Evolutionary conservation across 2,113 vertebrate species (phyloP), one percentile per base, ranked within the genome.

Genomic region (Barnardius zonarius): DNA sequence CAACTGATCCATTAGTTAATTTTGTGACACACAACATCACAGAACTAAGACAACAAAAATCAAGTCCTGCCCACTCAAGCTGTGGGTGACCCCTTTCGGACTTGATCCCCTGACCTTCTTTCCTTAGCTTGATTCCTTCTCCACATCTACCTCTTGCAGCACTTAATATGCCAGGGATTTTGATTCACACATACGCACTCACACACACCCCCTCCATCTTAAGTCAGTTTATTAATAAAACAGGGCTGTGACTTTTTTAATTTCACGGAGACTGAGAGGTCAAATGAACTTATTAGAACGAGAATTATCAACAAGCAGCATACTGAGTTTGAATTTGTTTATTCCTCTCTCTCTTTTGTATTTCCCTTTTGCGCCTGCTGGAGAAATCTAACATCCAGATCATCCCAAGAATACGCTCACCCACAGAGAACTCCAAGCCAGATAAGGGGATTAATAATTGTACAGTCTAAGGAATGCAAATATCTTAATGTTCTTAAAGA

Each of bases 381-480:
- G 46, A 95, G 77, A 86, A 96, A 95, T 96, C 68, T 93, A 93
- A 97, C 97, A 96, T 91, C 94, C 95, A 97, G 81, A 96, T 97
- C 95, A 97, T 95, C 54, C 94, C 80, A 95, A 92, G 86, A 97
- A 91, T 97, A 92, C 75, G 76, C 96, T 97, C 92, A 95, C 92
- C 82, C 73, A 86, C 89, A 96, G 95, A 95, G 95, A 97, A 97
- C 95, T 97, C 95, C 95, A 96, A 95, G 52, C 75, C 88, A 97
- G 97, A 96, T 79, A 97, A 92, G 69, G 81, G 81, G 97, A 98
- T 98, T 98, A 98, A 97, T 96, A 97, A 97, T 78, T 91, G 82
- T 95, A 97, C 91, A 95, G 83, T 93, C 88, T 94, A 73, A 97
- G 92, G 80, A 95, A 97, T 91, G 92, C 89, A 98, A 97, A 97